phyloP scores from a whole-genome alignment of 2,888 invertebrate species.

The Agriotes lineatus region DNA sequence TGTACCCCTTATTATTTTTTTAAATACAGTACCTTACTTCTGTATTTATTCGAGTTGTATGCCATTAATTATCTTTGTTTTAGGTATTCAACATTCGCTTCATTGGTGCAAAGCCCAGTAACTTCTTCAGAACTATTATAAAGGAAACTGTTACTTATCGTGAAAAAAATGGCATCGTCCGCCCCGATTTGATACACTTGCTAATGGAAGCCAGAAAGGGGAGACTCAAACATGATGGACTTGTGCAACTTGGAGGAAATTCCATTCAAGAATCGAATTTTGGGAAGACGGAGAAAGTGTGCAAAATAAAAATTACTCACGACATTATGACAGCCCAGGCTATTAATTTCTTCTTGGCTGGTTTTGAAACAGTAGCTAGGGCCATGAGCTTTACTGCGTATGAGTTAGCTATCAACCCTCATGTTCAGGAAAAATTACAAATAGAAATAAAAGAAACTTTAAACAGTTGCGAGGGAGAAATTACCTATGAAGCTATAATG shows the following conservation, averaged over 20 bases:
- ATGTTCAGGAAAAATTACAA: slow-evolving; percentile 69
- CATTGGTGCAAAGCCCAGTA: slow-evolving; percentile 39
- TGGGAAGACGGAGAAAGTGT: not conserved
- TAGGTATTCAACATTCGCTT: slow-evolving; percentile 42
- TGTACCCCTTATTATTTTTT: too few species aligned
- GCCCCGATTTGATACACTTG: slow-evolving; percentile 68
- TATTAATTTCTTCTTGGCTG: slow-evolving; percentile 62
- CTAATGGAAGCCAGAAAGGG: slow-evolving; percentile 69
- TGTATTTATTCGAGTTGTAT: too few species aligned
- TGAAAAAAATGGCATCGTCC: slow-evolving; percentile 48
- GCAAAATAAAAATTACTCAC: slow-evolving; percentile 55
- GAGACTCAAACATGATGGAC: not conserved
- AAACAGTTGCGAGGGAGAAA: slow-evolving; percentile 56
- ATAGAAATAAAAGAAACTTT: slow-evolving; percentile 63
- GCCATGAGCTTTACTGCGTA: slow-evolving; percentile 67
- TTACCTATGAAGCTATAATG: slow-evolving; percentile 69
- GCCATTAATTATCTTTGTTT: too few species aligned
- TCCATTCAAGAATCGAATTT: too few species aligned
- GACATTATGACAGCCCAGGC: slow-evolving; percentile 71
- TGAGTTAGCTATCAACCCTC: slow-evolving; percentile 72
- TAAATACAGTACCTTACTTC: not conserved
- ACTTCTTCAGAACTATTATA: slow-evolving; percentile 53
- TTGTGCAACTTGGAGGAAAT: too few species aligned
- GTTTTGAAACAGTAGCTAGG: slow-evolving; percentile 67
- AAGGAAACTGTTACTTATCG: slow-evolving; percentile 50